Evolutionary conservation across 2,888 invertebrate genomes (phyloP).

Genomic region (Amitus sp.): DNA sequence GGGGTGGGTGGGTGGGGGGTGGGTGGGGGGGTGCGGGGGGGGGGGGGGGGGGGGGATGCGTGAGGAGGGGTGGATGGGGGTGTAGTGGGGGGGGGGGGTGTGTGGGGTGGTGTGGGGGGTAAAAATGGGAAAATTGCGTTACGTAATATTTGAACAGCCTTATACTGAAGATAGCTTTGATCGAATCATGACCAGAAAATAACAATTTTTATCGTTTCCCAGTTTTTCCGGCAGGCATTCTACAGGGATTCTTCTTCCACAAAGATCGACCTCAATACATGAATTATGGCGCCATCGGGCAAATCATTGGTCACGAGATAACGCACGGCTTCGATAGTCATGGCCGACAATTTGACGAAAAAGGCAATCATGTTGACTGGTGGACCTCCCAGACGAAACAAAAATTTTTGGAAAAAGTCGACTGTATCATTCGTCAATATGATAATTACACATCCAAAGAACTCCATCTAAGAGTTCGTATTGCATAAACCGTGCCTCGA

Average conservation of each 20-base stretch:
- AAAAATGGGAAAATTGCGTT: too few relatives aligned
- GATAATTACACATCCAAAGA: conserved; percentile 86
- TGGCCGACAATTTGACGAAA: conserved; percentile 91
- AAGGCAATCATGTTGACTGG: conserved; percentile 93
- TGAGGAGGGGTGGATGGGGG: too few relatives aligned
- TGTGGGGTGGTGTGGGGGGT: too few relatives aligned
- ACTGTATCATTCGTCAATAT: conserved; percentile 93
- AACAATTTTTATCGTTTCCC: too few relatives aligned
- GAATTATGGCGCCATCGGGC: conserved; percentile 92
- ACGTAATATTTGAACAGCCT: neutral
- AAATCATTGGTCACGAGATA: conserved; percentile 91
- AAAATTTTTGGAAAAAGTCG: conserved; percentile 83
- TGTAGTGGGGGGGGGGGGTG: too few relatives aligned
- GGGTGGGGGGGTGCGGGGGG: too few relatives aligned
- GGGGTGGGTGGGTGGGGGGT: too few relatives aligned
- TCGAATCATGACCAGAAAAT: too few relatives aligned
- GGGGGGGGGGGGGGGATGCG: too few relatives aligned
- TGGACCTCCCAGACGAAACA: conserved; percentile 87
- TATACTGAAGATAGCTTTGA: too few relatives aligned
- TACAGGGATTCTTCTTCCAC: conserved; percentile 92
- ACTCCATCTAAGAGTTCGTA: conserved; percentile 77
- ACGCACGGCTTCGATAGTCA: conserved; percentile 90
- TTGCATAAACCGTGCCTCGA: too few relatives aligned
- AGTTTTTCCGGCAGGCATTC: conserved; percentile 94
- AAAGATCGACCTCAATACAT: conserved; percentile 88